Conservation (phyloP, 2,797 vertebrate genomes). For the Acrossocheilus fasciatus region DNA sequence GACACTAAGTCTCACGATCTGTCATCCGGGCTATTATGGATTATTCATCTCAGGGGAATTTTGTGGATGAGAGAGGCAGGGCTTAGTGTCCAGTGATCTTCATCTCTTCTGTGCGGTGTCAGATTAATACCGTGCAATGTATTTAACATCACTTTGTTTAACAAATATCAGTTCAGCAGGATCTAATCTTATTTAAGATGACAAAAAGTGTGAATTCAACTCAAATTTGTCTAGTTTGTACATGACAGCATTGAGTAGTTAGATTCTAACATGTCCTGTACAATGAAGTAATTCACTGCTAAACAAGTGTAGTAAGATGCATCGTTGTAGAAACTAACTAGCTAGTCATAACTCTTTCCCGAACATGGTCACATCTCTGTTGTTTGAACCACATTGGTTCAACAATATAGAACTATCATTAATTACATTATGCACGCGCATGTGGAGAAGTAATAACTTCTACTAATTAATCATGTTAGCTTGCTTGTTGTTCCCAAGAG, state of each 20-base stretch:
- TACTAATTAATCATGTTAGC: neutral
- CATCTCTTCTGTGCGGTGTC: slow-evolving; percentile 1
- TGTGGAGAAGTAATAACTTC: neutral
- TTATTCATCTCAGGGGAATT: slow-evolving; percentile 34
- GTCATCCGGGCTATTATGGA: slow-evolving; percentile 38
- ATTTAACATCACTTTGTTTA: neutral
- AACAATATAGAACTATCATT: neutral
- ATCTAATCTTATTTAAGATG: neutral
- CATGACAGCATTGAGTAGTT: neutral
- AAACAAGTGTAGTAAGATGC: neutral
- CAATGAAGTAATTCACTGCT: neutral
- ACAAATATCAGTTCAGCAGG: neutral
- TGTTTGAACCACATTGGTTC: neutral
- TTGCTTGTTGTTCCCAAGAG: neutral
- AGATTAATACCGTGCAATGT: slow-evolving; percentile 2
- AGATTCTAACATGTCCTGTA: neutral
- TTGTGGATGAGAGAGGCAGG: slow-evolving; percentile 24
- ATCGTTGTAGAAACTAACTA: neutral
- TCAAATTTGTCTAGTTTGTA: neutral
- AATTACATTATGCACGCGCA: neutral
- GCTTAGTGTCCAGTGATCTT: slow-evolving; percentile 44
- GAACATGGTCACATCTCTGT: neutral
- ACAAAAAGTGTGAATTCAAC: neutral
- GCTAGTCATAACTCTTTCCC: neutral
- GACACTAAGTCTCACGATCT: slow-evolving; percentile 30